Evolutionary conservation across 2,113 vertebrate genomes (phyloP), one percentile per base, ranked within the genome.

Genomic region (Poecilia latipinna): DNA sequence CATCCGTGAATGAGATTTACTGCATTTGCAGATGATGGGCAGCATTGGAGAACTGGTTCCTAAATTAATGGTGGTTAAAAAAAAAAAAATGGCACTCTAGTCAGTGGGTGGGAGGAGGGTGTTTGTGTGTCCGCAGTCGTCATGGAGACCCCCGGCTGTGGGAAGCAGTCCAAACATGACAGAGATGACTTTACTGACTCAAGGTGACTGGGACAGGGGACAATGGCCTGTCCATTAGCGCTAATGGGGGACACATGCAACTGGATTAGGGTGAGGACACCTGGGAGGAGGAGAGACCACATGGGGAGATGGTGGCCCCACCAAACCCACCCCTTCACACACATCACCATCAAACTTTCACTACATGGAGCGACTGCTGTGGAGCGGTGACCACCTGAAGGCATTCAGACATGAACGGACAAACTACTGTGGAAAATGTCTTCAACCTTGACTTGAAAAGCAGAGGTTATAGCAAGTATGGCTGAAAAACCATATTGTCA

Each of bases 201-300:
- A 88, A 91, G 91, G 87, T 90, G 90, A 91, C 91, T 88, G 87
- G 81, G 70, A 79, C n/a, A 57, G 69, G 67, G 75, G 78, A 94
- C 93, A 94, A 94, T 90, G 82, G 90, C 32, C 0, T 79, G 72
- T 87, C 92, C 88, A 90, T 91, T 91, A 90, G 89, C 82, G 81
- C 91, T 93, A 93, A 94, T 93, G 89, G 89, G 89, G 89, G 90
- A 92, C 88, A 90, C 88, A 94, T 92, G 90, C 91, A 94, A 95
- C 90, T 63, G 84, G 90, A 94, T 93, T 93, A 94, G 89, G 79
- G 77, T 72, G 80, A 84, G 87, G 88, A 92, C 90, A 93, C 92
- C 91, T 93, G 84, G 86, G 85, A 77, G 74, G 17, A 32, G 61
- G 73, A 81, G 68, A 76, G 92, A 93, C 91, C 91, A 93, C 93